Evolutionary conservation across 2,888 invertebrate genomes (phyloP), one percentile per base, ranked within the genome.

Genomic region (Sphaerophoria rueppellii): DNA sequence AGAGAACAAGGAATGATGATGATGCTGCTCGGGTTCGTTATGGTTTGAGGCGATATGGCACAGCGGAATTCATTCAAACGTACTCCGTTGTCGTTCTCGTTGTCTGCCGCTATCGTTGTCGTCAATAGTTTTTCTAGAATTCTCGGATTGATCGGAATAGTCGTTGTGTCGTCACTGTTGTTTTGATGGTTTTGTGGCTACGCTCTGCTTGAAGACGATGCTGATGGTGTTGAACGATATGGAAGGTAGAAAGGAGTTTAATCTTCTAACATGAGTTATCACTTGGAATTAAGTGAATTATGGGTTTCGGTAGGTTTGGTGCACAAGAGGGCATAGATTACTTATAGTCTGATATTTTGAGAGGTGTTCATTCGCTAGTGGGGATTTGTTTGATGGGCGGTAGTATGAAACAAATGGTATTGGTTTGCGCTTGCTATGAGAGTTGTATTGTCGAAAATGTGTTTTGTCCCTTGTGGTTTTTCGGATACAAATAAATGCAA

Each of bases 271-370:
- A 85, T 81, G 85, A 85, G 81, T 81, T 85, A 85, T 85, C 85
- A 81, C 81, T 77, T 69, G 65, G 85, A 85, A 81, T 85, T 85
- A 85, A 85, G 85, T 85, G 85, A 85, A 85, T 85, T 85, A 85
- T 85, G 81, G 85, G 76, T 80, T 76, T 85, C 72, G 81, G 61
- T 76, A 81, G 83, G 57, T 80, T 43, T 69, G 61, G 46, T 63
- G 40, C 72, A 80, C 37, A 58, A 63, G 67, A 57, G 75, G 69
- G 65, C 58, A 72, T 61, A 67, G 52, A 79, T 73, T 82, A 58
- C 16, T n/a, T 32, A 9, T 43, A 12, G 6, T 2, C 0, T 24
- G 40, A 2, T 12, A 5, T 7, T 32, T 4, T 37, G 57, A 35
- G 11, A 9, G 14, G 24, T 46, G 55, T 46, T 37, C 61, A 61